Evolutionary conservation across 1,140 invertebrate species (phyloP).

Genomic region (Steinernema khuongi): DNA sequence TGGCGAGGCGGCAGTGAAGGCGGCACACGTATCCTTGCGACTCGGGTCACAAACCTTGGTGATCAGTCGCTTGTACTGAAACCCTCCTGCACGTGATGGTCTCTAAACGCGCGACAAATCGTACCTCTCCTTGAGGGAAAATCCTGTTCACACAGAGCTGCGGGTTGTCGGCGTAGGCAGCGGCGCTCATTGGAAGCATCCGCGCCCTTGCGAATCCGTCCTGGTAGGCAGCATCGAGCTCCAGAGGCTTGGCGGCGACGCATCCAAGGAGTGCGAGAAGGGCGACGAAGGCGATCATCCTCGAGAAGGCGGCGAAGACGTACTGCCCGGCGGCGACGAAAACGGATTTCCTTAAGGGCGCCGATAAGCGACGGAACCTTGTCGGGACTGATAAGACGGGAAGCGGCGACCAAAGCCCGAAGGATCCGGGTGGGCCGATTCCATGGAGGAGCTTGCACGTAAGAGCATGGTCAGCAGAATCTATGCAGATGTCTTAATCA

Average conservation of each 20-base stretch:
- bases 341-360: neutral
- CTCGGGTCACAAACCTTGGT: slow-evolving; percentile 34
- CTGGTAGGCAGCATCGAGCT: slow-evolving; percentile 26
- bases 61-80: slow-evolving; percentile 37
- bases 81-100: neutral
- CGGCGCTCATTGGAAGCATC: slow-evolving; percentile 42
- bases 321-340: neutral
- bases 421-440: too few species aligned
- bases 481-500: neutral
- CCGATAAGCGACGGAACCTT: neutral
- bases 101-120: slow-evolving; percentile 23
- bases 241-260: neutral
- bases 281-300: neutral
- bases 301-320: neutral
- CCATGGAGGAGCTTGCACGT: too few species aligned
- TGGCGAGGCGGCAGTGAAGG: slow-evolving; percentile 41
- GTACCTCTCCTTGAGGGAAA: slow-evolving; percentile 42
- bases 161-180: slow-evolving; percentile 41
- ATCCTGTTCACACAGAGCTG: slow-evolving; percentile 29
- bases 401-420: neutral
- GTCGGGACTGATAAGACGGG: neutral
- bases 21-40: slow-evolving; percentile 40
- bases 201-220: slow-evolving; percentile 39
- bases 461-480: too few species aligned
- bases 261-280: neutral